Percentiles rank a stretch among this genome's conserved stretches.
Evolutionary conservation across 2,797 vertebrate genomes (phyloP).

Genomic region (Coranthus polyacanthus): DNA sequence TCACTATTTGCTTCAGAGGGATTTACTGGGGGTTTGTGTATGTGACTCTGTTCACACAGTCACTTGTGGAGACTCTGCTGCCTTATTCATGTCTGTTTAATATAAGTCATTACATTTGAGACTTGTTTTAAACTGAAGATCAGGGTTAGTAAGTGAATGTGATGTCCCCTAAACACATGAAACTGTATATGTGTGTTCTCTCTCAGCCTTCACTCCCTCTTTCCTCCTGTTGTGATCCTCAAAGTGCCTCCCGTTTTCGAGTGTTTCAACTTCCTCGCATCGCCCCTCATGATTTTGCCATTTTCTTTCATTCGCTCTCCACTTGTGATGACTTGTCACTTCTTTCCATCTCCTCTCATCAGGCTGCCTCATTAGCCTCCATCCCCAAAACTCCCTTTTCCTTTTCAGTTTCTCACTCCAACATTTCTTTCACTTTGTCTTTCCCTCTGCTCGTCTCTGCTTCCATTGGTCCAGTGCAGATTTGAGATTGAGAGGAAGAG

Average conservation of each 20-base stretch:
- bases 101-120: too few relatives aligned
- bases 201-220: too few relatives aligned
- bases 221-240: conserved; percentile 24
- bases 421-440: neutral
- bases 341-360: conserved; percentile 37
- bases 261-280: conserved; percentile 16
- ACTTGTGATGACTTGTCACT: conserved; percentile 8
- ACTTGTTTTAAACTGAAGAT: too few relatives aligned
- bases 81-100: too few relatives aligned
- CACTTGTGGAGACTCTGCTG: too few relatives aligned
- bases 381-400: too few relatives aligned
- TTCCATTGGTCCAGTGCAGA: conserved; percentile 20
- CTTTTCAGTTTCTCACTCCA: conserved; percentile 3
- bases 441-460: conserved; percentile 1
- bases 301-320: conserved; percentile 34
- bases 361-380: conserved; percentile 38
- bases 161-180: too few relatives aligned
- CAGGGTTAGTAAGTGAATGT: too few relatives aligned
- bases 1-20: conserved; percentile 41
- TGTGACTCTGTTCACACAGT: too few relatives aligned
- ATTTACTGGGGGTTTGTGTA: conserved; percentile 22
- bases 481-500: conserved; percentile 31
- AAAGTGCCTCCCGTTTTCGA: conserved; percentile 17
- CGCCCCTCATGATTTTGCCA: conserved; percentile 10
- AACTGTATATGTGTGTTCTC: too few relatives aligned